Percentiles rank a stretch among this genome's conserved stretches.
phyloP scores from a whole-genome alignment of 2,888 invertebrate genomes.

The Mimachlamys varia region DNA sequence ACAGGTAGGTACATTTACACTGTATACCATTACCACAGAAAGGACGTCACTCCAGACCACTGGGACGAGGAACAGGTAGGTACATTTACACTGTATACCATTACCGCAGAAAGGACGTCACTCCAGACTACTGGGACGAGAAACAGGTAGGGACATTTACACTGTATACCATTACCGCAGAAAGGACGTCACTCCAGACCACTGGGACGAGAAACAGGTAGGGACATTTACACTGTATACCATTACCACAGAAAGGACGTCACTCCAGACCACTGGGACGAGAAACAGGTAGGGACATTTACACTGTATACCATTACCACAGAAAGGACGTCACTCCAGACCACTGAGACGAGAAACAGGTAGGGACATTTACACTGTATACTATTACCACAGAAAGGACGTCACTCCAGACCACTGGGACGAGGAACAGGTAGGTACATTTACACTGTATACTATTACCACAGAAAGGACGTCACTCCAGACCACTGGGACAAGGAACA shows the following conservation, averaged over 20 bases:
- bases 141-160: too few species aligned
- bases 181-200: slow-evolving; percentile 72
- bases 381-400: slow-evolving; percentile 81
- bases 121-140: slow-evolving; percentile 76
- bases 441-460: slow-evolving; percentile 83
- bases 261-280: slow-evolving; percentile 76
- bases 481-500: slow-evolving; percentile 78
- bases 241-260: slow-evolving; percentile 81
- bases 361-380: too few species aligned
- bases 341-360: slow-evolving; percentile 76
- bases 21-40: slow-evolving; percentile 82
- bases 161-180: slow-evolving; percentile 82
- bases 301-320: slow-evolving; percentile 82
- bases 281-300: too few species aligned
- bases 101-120: slow-evolving; percentile 80
- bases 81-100: too few species aligned
- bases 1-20: too few species aligned
- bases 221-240: too few species aligned
- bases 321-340: slow-evolving; percentile 72
- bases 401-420: slow-evolving; percentile 78
- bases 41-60: slow-evolving; percentile 74
- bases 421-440: too few species aligned
- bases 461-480: slow-evolving; percentile 72
- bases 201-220: slow-evolving; percentile 76
- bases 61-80: slow-evolving; percentile 75